Evolutionary conservation across 2,113 vertebrate genomes (phyloP).

Genomic region (Heptranchias perlo): DNA sequence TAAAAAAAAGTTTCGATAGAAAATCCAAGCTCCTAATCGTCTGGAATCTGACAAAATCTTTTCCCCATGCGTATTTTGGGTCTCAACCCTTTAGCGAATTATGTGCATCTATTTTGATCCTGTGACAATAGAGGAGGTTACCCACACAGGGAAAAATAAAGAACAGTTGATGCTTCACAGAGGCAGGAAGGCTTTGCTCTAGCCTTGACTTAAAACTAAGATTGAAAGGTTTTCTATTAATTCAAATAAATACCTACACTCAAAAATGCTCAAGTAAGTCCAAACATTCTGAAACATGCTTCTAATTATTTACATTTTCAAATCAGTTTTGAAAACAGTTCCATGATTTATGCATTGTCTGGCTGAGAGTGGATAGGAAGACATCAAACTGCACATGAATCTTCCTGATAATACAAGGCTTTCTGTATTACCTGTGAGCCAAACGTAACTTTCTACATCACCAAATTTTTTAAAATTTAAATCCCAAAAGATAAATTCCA

Average conservation of each 20-base stretch:
- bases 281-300: background rate
- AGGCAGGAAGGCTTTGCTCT: background rate
- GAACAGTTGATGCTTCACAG: background rate
- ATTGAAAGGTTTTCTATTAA: background rate
- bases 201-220: background rate
- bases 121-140: background rate
- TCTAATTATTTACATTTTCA: too few relatives aligned
- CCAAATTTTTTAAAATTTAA: background rate
- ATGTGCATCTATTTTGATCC: background rate
- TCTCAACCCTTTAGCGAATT: background rate
- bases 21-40: background rate
- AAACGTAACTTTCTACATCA: too few relatives aligned
- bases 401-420: too few relatives aligned
- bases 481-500: background rate
- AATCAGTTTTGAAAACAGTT: too few relatives aligned
- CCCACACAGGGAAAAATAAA: background rate
- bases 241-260: background rate
- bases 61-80: background rate
- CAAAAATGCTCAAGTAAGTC: background rate
- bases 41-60: background rate
- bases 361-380: too few relatives aligned
- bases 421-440: too few relatives aligned
- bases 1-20: background rate
- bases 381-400: too few relatives aligned
- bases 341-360: too few relatives aligned